Percentiles rank a stretch among this genome's conserved stretches.
Evolutionary conservation across 2,113 vertebrate genomes (phyloP).

Genomic region (Protomyctophum bolini): DNA sequence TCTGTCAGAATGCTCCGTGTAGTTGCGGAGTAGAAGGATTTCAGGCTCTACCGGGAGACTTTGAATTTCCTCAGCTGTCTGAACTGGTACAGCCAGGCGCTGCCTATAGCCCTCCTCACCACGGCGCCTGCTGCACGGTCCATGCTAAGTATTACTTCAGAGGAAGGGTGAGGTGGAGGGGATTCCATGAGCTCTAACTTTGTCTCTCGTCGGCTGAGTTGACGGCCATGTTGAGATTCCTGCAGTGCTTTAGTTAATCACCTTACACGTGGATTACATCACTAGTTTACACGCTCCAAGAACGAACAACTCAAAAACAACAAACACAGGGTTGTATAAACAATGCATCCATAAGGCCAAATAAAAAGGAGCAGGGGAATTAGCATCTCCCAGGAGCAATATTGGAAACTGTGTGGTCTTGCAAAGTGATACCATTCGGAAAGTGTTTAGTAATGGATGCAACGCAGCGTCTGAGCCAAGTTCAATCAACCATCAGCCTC

Average conservation of each 20-base stretch:
- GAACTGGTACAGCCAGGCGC: too few relatives aligned
- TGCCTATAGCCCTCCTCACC: too few relatives aligned
- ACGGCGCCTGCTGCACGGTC: too few relatives aligned
- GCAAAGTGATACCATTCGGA: background rate
- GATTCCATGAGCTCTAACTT: background rate
- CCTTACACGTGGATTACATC: background rate
- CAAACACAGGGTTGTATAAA: constrained; percentile 14
- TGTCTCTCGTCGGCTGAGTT: background rate
- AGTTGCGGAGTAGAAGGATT: too few relatives aligned
- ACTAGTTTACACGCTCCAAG: constrained; percentile 27
- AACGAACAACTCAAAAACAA: constrained; percentile 50
- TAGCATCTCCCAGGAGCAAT: background rate
- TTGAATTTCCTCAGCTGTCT: too few relatives aligned
- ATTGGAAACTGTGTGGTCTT: constrained; percentile 1
- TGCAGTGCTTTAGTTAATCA: background rate
- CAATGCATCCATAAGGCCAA: constrained; percentile 34
- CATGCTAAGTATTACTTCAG: too few relatives aligned
- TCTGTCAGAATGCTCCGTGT: too few relatives aligned
- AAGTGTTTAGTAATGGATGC: background rate
- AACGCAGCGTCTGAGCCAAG: background rate
- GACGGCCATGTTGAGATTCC: constrained; percentile 22
- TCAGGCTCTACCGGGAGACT: too few relatives aligned
- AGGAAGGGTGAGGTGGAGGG: background rate
- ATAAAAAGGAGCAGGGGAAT: constrained; percentile 30
- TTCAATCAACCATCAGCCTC: constrained; percentile 2